These are phyloP conservation scores for Nematostella vectensis DNA, from an alignment of 92 coral and sea anemone genomes.

Conservation along the genomic window DNA sequence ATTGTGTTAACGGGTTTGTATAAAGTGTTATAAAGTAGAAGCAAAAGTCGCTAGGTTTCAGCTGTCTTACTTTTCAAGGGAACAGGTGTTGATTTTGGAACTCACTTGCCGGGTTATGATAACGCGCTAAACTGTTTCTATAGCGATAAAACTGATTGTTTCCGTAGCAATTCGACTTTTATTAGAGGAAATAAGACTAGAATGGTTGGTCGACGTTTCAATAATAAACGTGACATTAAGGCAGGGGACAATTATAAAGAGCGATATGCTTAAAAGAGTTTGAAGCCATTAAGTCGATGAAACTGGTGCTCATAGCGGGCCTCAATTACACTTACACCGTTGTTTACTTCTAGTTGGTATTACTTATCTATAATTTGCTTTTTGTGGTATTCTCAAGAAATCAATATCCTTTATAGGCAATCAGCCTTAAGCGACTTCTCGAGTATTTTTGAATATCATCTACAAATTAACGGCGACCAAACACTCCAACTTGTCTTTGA, in stretches of 20 bases:
- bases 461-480: neutral
- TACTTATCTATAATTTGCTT: neutral
- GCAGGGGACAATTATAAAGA: slow-evolving; percentile 16
- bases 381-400: neutral
- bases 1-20: slow-evolving; percentile 18
- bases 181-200: neutral
- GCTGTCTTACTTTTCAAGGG: neutral
- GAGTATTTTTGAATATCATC: too few relatives aligned
- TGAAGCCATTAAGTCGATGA: slow-evolving; percentile 8
- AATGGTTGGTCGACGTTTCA: neutral
- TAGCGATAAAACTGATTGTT: neutral
- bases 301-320: neutral
- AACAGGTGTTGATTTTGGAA: neutral
- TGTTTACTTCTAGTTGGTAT: neutral
- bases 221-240: slow-evolving; percentile 8
- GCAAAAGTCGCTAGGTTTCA: neutral
- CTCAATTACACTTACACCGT: neutral
- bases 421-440: neutral
- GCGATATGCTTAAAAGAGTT: slow-evolving; percentile 13
- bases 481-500: neutral
- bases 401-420: neutral
- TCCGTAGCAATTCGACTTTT: neutral
- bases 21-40: slow-evolving; percentile 4
- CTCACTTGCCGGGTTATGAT: neutral
- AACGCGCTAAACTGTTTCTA: too few relatives aligned